Evolutionary conservation across 2,113 vertebrate species (phyloP).

Genomic region (Festucalex cinctus): DNA sequence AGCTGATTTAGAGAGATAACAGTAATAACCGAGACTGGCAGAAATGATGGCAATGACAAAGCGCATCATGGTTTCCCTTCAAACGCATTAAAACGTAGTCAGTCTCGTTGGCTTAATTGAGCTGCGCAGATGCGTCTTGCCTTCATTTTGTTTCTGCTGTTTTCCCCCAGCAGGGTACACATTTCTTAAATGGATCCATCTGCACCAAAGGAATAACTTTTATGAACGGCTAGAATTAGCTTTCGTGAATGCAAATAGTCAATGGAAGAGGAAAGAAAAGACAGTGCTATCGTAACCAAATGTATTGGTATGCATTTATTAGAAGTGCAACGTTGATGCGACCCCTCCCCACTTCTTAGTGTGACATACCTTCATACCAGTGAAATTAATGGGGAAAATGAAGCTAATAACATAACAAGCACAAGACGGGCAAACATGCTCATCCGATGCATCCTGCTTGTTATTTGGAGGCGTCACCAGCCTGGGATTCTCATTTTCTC

Average conservation of each 20-base stretch:
- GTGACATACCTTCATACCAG: constrained; percentile 54
- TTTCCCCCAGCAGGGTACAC: constrained; percentile 35
- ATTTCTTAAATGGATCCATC: constrained; percentile 50
- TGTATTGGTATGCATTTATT: constrained; percentile 44
- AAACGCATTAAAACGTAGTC: constrained; percentile 59
- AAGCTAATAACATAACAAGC: constrained; percentile 69
- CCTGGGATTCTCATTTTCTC: constrained; percentile 69
- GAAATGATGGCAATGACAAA: constrained; percentile 65
- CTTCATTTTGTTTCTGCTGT: constrained; percentile 41
- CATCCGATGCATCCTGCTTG: constrained; percentile 60
- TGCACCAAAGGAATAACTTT: constrained; percentile 36
- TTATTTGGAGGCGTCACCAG: constrained; percentile 63
- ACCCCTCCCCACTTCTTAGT: constrained; percentile 2
- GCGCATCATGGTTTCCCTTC: constrained; percentile 62
- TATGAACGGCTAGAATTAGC: constrained; percentile 31
- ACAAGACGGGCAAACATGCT: constrained; percentile 57
- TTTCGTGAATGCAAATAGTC: constrained; percentile 26
- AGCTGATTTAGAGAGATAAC: constrained; percentile 74
- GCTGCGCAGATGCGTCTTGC: constrained; percentile 58
- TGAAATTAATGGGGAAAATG: constrained; percentile 60
- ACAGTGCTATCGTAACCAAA: background rate
- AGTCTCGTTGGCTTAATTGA: constrained; percentile 62
- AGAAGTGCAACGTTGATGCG: constrained; percentile 61
- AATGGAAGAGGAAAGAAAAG: constrained; percentile 1
- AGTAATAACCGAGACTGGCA: constrained; percentile 67